Percentiles rank a stretch among this genome's conserved stretches.
These are phyloP conservation scores for Tringa solitaria DNA, from an alignment of 2,113 vertebrate species.

Conservation along the genomic window DNA sequence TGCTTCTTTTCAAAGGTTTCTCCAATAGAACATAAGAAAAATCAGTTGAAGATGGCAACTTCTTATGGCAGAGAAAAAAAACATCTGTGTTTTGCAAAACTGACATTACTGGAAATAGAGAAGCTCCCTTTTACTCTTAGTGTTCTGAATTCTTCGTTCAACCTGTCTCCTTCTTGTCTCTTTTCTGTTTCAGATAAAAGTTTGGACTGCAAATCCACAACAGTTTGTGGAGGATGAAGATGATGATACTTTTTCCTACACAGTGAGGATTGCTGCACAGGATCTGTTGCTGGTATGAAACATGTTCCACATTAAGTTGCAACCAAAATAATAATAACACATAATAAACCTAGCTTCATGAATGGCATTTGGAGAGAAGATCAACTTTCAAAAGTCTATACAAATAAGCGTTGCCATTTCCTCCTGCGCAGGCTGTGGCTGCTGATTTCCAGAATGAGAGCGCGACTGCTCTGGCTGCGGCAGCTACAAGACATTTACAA, in stretches of 20 bases:
- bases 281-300: constrained; percentile 91
- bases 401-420: background rate
- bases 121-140: background rate
- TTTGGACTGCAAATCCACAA: constrained; percentile 96
- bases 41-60: background rate
- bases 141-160: background rate
- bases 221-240: constrained; percentile 99
- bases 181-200: constrained; percentile 83
- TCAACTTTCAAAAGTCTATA: background rate
- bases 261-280: constrained; percentile 95
- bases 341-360: background rate
- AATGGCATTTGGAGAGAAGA: background rate
- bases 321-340: background rate
- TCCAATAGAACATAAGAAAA: background rate
- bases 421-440: constrained; percentile 84
- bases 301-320: background rate
- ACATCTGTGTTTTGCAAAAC: background rate
- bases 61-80: background rate
- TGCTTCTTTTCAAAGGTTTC: background rate
- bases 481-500: constrained; percentile 92
- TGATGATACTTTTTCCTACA: constrained; percentile 97
- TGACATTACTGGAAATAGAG: background rate
- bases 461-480: constrained; percentile 90
- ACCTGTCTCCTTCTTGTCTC: background rate
- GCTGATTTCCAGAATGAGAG: constrained; percentile 98